Base-by-base conservation (phyloP, 2,113 vertebrate genomes). In the Pterocles gutturalis region DNA sequence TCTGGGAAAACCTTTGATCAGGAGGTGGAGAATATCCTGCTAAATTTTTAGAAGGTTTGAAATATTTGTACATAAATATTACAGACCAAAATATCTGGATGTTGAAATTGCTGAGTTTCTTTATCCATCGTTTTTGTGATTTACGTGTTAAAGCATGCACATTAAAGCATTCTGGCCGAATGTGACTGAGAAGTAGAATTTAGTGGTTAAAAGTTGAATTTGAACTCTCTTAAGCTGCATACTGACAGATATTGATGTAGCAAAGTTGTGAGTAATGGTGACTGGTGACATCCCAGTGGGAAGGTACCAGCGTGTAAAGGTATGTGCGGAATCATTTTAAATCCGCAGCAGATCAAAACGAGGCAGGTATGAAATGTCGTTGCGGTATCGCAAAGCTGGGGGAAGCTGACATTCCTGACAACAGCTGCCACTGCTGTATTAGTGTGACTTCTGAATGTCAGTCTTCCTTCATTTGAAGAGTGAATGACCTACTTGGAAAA, bases 401-500 rank as follows among this genome's bases (percentile, higher is more conserved):
- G 60, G 62, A 71, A 75, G 61, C 61, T 92, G 85, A 71, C 21
- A 26, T 28, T 71, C 53, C 12, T 92, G 92, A 53, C 79, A 94
- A 53, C 48, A 84, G 75, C 90, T 87, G 90, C 81, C 87, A 46
- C 55, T 36, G 51, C 60, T 84, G 57, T 20, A 15, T 79, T 34
- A 31, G 34, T 69, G 70, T 7, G 85, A 75, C 78, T 60, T 67
- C 84, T 75, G 81, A 26, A 54, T 46, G 78, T n/a, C 83, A 69
- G 60, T 65, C 64, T 8, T 51, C 87, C 87, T 38, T 75, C 14
- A 10, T 41, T 36, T 82, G 69, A 75, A 51, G 82, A 71, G 29
- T 21, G 90, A 75, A 55, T 84, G 87, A 85, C 90, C 84, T 82
- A 25, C 84, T 79, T 79, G 88, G 62, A 54, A 94, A 91, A 86